Evolutionary conservation across 2,113 vertebrate species (phyloP).

Genomic region (Lichenostomus cassidix): DNA sequence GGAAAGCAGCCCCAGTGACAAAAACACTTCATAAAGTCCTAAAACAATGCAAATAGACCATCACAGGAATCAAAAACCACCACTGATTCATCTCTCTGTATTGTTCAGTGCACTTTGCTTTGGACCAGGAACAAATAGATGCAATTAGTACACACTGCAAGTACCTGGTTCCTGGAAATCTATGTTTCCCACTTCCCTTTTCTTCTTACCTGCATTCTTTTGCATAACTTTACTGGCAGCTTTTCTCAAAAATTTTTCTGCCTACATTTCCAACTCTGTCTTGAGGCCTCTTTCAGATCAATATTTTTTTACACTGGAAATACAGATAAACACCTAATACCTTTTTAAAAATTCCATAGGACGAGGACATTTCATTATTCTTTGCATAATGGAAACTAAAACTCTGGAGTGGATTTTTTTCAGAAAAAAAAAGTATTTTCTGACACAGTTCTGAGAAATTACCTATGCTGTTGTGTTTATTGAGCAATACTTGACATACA

Average conservation of each 20-base stretch:
- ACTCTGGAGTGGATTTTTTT: neutral
- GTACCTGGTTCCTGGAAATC: neutral
- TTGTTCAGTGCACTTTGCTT: neutral
- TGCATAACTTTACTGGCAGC: neutral
- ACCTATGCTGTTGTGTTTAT: neutral
- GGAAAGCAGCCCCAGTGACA: neutral
- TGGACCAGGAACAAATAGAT: neutral
- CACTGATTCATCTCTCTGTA: neutral
- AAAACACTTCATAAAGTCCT: neutral
- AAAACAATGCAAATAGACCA: neutral
- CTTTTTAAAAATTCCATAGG: neutral
- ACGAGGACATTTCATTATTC: neutral
- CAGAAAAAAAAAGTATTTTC: neutral
- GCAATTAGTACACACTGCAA: neutral
- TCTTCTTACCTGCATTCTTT: neutral
- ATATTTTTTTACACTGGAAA: neutral
- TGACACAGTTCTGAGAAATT: neutral
- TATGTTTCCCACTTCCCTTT: neutral
- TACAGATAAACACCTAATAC: neutral
- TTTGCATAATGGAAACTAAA: neutral
- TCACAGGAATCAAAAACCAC: neutral
- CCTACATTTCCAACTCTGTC: neutral
- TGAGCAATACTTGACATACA: neutral
- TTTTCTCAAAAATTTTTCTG: neutral
- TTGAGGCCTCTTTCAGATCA: neutral